phyloP scores from a whole-genome alignment of 2,113 vertebrate species.

The Poeciliopsis prolifica region DNA sequence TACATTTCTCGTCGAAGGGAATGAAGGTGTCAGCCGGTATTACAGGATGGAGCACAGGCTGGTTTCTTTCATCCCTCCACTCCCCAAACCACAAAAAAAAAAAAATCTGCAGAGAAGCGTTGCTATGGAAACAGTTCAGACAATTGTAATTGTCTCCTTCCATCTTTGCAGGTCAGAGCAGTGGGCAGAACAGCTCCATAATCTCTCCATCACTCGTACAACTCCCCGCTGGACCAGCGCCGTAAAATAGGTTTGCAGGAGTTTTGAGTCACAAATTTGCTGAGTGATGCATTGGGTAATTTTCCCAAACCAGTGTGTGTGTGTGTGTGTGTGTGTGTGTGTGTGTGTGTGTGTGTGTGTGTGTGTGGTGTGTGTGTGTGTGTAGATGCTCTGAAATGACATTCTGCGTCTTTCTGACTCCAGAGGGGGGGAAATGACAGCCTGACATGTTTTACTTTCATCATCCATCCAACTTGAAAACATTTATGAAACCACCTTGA shows the following conservation, averaged over 20 bases:
- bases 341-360: slow-evolving; percentile 2
- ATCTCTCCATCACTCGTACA: slow-evolving; percentile 33
- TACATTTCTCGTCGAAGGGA: slow-evolving; percentile 26
- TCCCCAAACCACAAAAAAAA: slow-evolving; percentile 3
- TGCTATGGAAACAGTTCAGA: slow-evolving; percentile 70
- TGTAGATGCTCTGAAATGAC: slow-evolving; percentile 5
- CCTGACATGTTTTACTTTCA: neutral
- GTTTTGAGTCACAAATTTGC: slow-evolving; percentile 16
- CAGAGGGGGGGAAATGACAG: neutral
- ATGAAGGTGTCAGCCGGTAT: slow-evolving; percentile 31
- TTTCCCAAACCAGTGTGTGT: slow-evolving; percentile 4
- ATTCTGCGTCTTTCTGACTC: slow-evolving; percentile 2
- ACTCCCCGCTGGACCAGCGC: neutral
- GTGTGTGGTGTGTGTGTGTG: slow-evolving; percentile 2
- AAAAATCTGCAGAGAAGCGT: slow-evolving; percentile 22
- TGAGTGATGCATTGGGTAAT: slow-evolving; percentile 15
- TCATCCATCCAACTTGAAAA: slow-evolving; percentile 1
- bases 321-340: neutral
- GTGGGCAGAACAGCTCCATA: slow-evolving; percentile 34
- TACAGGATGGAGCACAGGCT: slow-evolving; percentile 20
- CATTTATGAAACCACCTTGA: neutral
- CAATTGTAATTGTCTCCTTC: slow-evolving; percentile 64
- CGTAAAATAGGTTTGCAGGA: slow-evolving; percentile 24
- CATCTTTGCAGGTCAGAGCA: slow-evolving; percentile 65
- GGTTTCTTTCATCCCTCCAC: neutral